Conservation (phyloP, 2,888 invertebrate genomes). For the Chouioia cunea region DNA sequence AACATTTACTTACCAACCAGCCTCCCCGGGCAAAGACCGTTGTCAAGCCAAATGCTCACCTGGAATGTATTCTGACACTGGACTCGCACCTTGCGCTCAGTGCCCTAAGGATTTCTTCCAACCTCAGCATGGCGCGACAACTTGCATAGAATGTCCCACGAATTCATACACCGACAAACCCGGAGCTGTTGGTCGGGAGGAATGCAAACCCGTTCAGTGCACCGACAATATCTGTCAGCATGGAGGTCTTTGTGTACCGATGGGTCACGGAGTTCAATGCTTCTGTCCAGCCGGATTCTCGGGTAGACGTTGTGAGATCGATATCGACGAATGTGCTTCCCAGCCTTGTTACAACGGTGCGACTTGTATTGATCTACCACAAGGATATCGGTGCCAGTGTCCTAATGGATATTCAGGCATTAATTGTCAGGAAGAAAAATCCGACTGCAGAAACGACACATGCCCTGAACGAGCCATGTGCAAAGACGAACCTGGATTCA, state of each 20-base stretch:
- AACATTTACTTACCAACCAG: constrained; percentile 91
- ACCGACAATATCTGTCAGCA: constrained; percentile 90
- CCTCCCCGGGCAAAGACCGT: constrained; percentile 84
- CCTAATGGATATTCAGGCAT: constrained; percentile 89
- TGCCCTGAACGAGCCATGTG: constrained; percentile 98
- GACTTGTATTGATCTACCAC: constrained; percentile 90
- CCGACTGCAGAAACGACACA: constrained; percentile 89
- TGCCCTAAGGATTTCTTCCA: constrained; percentile 96
- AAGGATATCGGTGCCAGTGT: constrained; percentile 92
- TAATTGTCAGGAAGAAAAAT: constrained; percentile 93
- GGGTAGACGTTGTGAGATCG: constrained; percentile 92
- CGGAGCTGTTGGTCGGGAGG: constrained; percentile 85
- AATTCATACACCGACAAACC: constrained; percentile 87
- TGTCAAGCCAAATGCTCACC: constrained; percentile 91
- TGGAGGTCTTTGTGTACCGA: constrained; percentile 89
- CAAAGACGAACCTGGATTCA: constrained; percentile 91
- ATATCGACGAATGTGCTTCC: constrained; percentile 94
- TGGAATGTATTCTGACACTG: constrained; percentile 93
- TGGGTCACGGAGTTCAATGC: constrained; percentile 90
- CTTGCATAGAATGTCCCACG: constrained; percentile 91
- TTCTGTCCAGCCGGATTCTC: constrained; percentile 96
- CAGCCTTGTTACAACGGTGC: constrained; percentile 95
- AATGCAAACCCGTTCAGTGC: constrained; percentile 90
- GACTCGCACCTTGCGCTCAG: constrained; percentile 91
- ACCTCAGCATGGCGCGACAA: constrained; percentile 84